Evolutionary conservation across 2,888 invertebrate species (phyloP), one percentile per base, ranked within the genome.

Genomic region (Dasysyrphus albostriatus): DNA sequence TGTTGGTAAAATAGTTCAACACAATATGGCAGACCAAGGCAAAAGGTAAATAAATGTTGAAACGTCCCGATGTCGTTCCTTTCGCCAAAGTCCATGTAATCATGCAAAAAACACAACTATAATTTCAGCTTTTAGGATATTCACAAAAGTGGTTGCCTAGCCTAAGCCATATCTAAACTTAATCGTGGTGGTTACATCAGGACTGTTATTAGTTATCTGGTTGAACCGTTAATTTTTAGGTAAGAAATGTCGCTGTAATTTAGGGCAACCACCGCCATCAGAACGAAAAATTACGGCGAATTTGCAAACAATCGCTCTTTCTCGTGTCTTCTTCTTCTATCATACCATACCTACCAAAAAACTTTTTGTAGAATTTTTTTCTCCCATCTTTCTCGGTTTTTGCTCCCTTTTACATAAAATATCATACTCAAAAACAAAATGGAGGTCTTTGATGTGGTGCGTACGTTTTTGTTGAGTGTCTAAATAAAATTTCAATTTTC

Each of bases 401-500:
- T 87, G 87, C 83, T 87, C 87, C 87, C 87, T 87, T 65, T 82
- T 83, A 83, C 83, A 82, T 82, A 90, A 88, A 89, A 67, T 67
- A 7, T 65, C 42, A 89, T 89, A 89, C 88, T 89, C 81, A 77
- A 90, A 92, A 92, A 93, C 93, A 93, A 93, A 93, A 93, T 93
- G 93, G 93, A 92, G 93, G 92, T 91, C 91, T 92, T 91, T 92
- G 92, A 91, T 92, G 91, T 93, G 91, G 92, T 92, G 92, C 93
- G 92, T 93, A 91, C 92, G 90, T 91, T 91, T 67, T 92, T 91
- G 90, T 90, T 90, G 90, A 91, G 91, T 91, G 91, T 90, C 91
- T 67, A 90, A 90, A 89, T 89, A 90, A 90, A 90, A 90, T 91
- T 91, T 90, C 89, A 90, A 90, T 90, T 91, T 91, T 91, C 91